Percentiles rank a stretch among this genome's conserved stretches.
Evolutionary conservation across 2,797 vertebrate genomes (phyloP).

Genomic region (Sciaenops ocellatus): DNA sequence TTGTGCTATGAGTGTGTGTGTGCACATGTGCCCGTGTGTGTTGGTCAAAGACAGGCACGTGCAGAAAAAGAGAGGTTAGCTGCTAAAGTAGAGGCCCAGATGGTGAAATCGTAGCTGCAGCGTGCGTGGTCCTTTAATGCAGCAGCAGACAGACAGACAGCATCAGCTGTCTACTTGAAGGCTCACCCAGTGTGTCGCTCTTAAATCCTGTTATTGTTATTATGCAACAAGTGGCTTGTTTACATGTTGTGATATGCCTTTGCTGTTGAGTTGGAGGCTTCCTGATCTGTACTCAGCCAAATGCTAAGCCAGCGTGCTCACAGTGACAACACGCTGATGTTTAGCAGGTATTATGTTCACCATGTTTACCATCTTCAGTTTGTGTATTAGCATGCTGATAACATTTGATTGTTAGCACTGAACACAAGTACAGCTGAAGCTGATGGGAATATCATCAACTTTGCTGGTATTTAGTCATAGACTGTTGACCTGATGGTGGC

Average conservation of each 20-base stretch:
- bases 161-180: constrained; percentile 48
- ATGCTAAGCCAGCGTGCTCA: neutral
- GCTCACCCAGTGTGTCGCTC: constrained; percentile 17
- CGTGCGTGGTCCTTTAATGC: constrained; percentile 11
- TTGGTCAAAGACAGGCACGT: constrained; percentile 22
- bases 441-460: constrained; percentile 2
- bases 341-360: neutral
- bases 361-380: neutral
- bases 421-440: neutral
- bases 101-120: constrained; percentile 53
- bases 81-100: constrained; percentile 19
- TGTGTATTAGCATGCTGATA: neutral
- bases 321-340: neutral
- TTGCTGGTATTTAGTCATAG: neutral
- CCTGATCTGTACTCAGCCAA: neutral
- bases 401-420: neutral
- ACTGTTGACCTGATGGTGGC: neutral
- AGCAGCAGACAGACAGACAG: constrained; percentile 31
- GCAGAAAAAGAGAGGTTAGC: constrained; percentile 25
- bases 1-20: constrained; percentile 34
- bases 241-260: constrained; percentile 17
- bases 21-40: constrained; percentile 29
- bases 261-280: neutral
- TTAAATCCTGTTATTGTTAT: constrained; percentile 22
- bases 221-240: constrained; percentile 26